Base-by-base conservation (phyloP, 1,140 invertebrate species). In the Tyrophagus putrescentiae region DNA sequence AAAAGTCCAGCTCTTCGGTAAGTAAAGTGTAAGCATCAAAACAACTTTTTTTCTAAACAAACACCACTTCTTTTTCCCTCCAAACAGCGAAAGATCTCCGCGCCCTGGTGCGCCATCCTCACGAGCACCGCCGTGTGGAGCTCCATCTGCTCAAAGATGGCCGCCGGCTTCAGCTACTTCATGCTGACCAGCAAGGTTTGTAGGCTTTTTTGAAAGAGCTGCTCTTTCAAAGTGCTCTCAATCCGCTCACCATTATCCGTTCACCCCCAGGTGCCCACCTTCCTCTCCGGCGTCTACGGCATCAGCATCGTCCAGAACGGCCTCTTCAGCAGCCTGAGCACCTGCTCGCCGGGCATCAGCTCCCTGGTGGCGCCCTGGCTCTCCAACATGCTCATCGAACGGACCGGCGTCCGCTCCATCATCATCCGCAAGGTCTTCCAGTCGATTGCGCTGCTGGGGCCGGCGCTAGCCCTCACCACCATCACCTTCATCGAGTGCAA, bases 141-240 rank as follows among this genome's bases (percentile, higher is more conserved):
- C 1, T 88, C 94, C 68, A 79, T 94, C 52, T 72, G 90, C 27
- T 86, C 85, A 0, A 90, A 96, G 69, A 85, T 82, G 32, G 82
- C 84, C 60, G 87, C 85, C 59, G 88, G 94, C 57, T 96, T 91
- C 75, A 87, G 90, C 0, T 93, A 90, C 74, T 95, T 94, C 73
- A 93, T 87, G 5, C 82, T 96, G 48, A 80, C 25, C 11, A 13
- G 13, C 11, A 54, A 54, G 27, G n/a, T n/a, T n/a, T n/a, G n/a
- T n/a, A n/a, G n/a, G n/a, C n/a, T n/a, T n/a, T n/a, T n/a, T n/a
- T n/a, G n/a, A n/a, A n/a, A n/a, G n/a, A n/a, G n/a, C n/a, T n/a
- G n/a, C n/a, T n/a, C n/a, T n/a, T n/a, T n/a, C n/a, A n/a, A n/a
- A n/a, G n/a, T n/a, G n/a, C n/a, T n/a, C n/a, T n/a, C n/a, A n/a